Percentiles rank a stretch among this genome's conserved stretches.
Evolutionary conservation across 2,888 invertebrate genomes (phyloP).

Genomic region (Deilephila elpenor): DNA sequence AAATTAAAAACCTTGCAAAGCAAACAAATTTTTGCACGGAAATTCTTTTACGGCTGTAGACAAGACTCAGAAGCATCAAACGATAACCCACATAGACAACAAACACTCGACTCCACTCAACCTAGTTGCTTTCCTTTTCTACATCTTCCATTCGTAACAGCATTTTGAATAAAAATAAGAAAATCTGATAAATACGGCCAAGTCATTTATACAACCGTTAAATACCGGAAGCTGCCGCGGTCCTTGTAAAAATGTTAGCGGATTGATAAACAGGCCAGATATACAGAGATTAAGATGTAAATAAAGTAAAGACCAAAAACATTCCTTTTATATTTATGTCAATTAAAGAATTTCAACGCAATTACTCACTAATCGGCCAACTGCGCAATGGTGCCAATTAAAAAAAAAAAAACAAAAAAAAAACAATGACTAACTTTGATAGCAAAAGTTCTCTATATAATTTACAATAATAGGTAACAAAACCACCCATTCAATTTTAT

Average conservation of each 20-base stretch:
- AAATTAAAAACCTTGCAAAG: background rate
- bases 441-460: too few species aligned
- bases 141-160: constrained; percentile 37
- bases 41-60: background rate
- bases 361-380: too few species aligned
- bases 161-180: constrained; percentile 27
- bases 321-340: too few species aligned
- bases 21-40: background rate
- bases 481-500: too few species aligned
- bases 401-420: too few species aligned
- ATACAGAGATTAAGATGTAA: background rate
- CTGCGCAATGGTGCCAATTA: too few species aligned
- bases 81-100: constrained; percentile 24
- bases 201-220: background rate
- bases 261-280: background rate
- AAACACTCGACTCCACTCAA: constrained; percentile 43
- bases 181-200: background rate
- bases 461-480: too few species aligned
- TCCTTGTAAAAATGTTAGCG: background rate
- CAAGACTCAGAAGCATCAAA: background rate
- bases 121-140: constrained; percentile 43
- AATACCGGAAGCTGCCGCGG: background rate
- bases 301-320: too few species aligned
- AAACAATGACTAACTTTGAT: too few species aligned
- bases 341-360: too few species aligned